These are phyloP conservation scores for Drymodes brunneopygia DNA, from an alignment of 2,113 vertebrate species.

Conservation along the genomic window DNA sequence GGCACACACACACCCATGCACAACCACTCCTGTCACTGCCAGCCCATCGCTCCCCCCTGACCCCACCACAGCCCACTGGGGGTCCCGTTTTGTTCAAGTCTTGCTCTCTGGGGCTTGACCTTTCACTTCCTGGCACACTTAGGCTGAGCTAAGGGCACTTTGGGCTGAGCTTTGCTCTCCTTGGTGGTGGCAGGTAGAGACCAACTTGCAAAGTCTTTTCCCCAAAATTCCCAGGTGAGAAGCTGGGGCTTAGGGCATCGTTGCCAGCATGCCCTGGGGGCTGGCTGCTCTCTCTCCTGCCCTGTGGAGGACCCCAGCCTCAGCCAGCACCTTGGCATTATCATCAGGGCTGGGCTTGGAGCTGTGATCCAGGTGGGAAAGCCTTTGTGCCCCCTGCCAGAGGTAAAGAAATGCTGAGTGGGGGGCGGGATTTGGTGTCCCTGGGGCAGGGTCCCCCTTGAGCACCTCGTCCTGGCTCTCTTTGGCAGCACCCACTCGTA, in stretches of 20 bases:
- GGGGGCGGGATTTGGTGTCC: fast-evolving
- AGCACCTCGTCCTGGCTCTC: fast-evolving
- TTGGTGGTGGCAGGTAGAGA: not conserved
- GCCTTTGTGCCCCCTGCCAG: not conserved
- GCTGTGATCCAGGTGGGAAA: not conserved
- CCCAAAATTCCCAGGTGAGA: fast-evolving
- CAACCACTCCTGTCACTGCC: not conserved
- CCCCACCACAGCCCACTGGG: not conserved
- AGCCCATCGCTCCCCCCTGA: fast-evolving
- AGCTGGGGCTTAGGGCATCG: not conserved
- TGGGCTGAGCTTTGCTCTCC: not conserved
- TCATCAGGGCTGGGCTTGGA: not conserved
- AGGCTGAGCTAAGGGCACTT: not conserved
- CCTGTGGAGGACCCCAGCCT: not conserved
- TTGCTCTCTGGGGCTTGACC: not conserved
- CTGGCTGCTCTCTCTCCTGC: not conserved
- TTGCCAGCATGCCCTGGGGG: fast-evolving
- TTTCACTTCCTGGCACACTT: fast-evolving
- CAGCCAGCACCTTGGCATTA: fast-evolving
- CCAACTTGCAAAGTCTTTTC: not conserved
- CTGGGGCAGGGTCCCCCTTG: not conserved
- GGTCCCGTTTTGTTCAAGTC: not conserved
- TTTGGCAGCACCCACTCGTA: fast-evolving
- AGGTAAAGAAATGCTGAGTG: not conserved
- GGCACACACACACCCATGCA: fast-evolving